Percentiles rank a stretch among this genome's conserved stretches.
Conservation (phyloP, 2,888 invertebrate genomes). For the Glyphotaelius pellucidus region DNA sequence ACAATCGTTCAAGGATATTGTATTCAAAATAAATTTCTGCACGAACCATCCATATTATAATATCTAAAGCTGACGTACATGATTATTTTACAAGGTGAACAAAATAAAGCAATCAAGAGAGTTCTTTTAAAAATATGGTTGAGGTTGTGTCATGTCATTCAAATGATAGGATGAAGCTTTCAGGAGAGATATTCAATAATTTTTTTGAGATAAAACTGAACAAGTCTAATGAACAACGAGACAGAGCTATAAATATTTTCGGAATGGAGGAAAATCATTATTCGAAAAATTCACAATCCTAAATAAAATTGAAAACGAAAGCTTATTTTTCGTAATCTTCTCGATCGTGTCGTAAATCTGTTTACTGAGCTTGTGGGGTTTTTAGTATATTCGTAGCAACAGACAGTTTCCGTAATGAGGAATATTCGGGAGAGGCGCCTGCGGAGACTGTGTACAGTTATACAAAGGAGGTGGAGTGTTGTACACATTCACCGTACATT, state of each 20-base stretch:
- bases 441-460: background rate
- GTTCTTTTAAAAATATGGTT: background rate
- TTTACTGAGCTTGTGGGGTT: background rate
- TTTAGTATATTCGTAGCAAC: slow-evolving; percentile 16
- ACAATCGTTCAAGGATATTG: background rate
- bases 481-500: slow-evolving; percentile 25
- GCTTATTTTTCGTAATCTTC: background rate
- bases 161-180: background rate
- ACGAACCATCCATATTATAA: background rate
- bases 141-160: background rate
- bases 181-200: background rate
- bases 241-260: background rate
- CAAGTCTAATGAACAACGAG: background rate
- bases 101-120: background rate
- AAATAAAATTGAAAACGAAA: background rate
- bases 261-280: background rate
- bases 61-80: background rate
- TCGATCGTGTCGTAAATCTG: background rate
- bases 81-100: background rate
- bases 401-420: slow-evolving; percentile 22
- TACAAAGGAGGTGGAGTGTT: background rate
- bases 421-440: slow-evolving; percentile 17
- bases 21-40: background rate
- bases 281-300: background rate
- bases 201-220: background rate